Evolutionary conservation across 1,140 invertebrate genomes (phyloP), one percentile per base, ranked within the genome.

Genomic region (Heterodera carotae): DNA sequence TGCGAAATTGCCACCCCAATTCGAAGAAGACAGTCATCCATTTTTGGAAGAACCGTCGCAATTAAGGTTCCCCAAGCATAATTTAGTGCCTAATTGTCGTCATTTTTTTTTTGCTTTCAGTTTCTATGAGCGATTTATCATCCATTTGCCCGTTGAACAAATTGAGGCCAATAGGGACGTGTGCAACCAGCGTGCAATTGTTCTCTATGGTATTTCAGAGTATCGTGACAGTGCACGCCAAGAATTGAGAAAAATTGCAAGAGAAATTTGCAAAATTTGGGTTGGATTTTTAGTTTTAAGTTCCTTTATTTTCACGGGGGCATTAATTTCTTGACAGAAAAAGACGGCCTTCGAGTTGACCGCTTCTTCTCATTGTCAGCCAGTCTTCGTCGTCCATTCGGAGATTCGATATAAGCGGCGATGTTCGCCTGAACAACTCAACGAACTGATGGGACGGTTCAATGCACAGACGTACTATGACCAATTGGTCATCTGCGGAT

Each of bases 251-350:
- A 75, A 75, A 68, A 56, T 84, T 53, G 80, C 82, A 15, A 33
- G 22, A 25, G 79, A 85, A 68, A 84, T 82, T 29, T 82, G 81
- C 34, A 76, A 76, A 48, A 66, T 82, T n/a, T 83, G 81, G 81
- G 72, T 74, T 84, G n/a, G n/a, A n/a, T 71, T 73, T 80, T 18
- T 27, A 34, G 27, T 29, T 15, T 69, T 34, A 15, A 31, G 53
- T 8, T 18, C 25, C 25, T 2, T 33, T 48, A 18, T 33, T 31
- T n/a, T 48, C 4, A 53, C 12, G 39, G 39, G 39, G 39, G 39
- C 22, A 22, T 22, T 10, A 12, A 56, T 56, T 56, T 48, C 10
- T 48, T 48, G 15, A 25, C 43, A 71, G 69, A 71, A 71, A 10
- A 48, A 59, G 8, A n/a, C 25, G 31, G 48, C 39, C 18, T 71